Percentiles rank a stretch among this genome's conserved stretches.
phyloP scores from a whole-genome alignment of 2,888 invertebrate genomes.

The Pyralis farinalis region DNA sequence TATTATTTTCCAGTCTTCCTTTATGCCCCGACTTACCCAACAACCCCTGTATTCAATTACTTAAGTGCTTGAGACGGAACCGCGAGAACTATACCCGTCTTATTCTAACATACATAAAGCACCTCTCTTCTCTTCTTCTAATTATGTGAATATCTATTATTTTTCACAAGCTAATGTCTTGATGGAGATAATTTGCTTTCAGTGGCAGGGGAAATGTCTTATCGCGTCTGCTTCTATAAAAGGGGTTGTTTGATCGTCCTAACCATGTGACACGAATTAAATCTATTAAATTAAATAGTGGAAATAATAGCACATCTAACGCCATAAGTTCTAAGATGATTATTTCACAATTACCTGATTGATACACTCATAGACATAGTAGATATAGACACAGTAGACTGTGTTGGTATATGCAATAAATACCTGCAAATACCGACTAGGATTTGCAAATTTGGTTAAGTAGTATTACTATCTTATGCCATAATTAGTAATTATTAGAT shows the following conservation, averaged over 20 bases:
- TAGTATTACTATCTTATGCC: no score
- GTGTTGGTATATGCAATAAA: no score
- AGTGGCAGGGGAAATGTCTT: constrained; percentile 47
- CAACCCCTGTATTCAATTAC: constrained; percentile 72
- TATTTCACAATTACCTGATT: no score
- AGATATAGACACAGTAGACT: no score
- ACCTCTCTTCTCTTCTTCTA: constrained; percentile 46
- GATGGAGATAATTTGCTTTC: constrained; percentile 61
- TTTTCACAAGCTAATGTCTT: constrained; percentile 66
- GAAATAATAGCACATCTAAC: no score
- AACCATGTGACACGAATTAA: background rate
- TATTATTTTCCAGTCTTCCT: constrained; percentile 69
- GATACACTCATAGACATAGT: no score
- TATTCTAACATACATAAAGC: constrained; percentile 35
- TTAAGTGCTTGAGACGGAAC: constrained; percentile 65
- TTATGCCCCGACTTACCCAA: constrained; percentile 56
- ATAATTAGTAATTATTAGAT: no score
- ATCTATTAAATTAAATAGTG: no score
- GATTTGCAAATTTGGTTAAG: no score
- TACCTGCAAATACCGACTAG: no score
- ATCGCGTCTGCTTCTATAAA: constrained; percentile 13
- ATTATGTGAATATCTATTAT: constrained; percentile 77
- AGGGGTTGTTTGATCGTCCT: background rate
- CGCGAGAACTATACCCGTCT: constrained; percentile 43
- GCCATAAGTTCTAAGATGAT: no score